Evolutionary conservation across 2,888 invertebrate species (phyloP).

Genomic region (Drosophila koepferae): DNA sequence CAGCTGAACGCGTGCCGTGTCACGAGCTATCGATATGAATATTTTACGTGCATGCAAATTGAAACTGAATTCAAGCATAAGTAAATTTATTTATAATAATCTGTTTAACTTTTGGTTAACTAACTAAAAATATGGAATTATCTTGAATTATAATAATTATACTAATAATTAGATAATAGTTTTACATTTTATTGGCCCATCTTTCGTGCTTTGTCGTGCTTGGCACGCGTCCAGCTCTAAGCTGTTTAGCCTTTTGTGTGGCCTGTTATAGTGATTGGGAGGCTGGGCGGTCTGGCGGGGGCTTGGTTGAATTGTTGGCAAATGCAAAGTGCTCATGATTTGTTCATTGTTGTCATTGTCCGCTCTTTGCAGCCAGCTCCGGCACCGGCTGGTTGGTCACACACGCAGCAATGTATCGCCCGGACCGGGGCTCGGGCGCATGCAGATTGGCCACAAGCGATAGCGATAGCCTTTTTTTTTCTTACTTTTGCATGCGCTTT

Average conservation of each 20-base stretch:
- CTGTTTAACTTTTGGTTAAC: background rate
- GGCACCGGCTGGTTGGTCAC: slow-evolving; percentile 46
- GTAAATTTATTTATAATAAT: background rate
- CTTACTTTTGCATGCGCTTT: slow-evolving; percentile 48
- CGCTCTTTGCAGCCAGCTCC: slow-evolving; percentile 32
- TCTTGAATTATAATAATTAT: background rate
- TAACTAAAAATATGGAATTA: background rate
- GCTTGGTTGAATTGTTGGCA: slow-evolving; percentile 25
- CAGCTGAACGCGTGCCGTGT: slow-evolving; percentile 25
- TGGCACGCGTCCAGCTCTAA: slow-evolving; percentile 46
- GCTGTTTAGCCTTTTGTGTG: slow-evolving; percentile 62
- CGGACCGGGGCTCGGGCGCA: slow-evolving; percentile 54
- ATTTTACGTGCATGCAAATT: slow-evolving; percentile 3
- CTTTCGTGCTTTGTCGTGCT: slow-evolving; percentile 29
- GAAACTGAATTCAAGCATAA: background rate
- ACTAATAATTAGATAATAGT: background rate
- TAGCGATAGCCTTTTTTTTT: slow-evolving; percentile 78
- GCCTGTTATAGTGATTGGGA: slow-evolving; percentile 22
- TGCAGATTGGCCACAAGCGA: slow-evolving; percentile 79
- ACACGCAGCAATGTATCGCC: slow-evolving; percentile 26
- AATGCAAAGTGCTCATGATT: slow-evolving; percentile 77
- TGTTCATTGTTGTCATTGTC: slow-evolving; percentile 81
- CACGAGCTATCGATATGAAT: background rate
- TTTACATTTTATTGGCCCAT: background rate
- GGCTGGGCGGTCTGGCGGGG: background rate